Base-by-base conservation (phyloP, 2,113 vertebrate species). In the Edolisoma coerulescens region DNA sequence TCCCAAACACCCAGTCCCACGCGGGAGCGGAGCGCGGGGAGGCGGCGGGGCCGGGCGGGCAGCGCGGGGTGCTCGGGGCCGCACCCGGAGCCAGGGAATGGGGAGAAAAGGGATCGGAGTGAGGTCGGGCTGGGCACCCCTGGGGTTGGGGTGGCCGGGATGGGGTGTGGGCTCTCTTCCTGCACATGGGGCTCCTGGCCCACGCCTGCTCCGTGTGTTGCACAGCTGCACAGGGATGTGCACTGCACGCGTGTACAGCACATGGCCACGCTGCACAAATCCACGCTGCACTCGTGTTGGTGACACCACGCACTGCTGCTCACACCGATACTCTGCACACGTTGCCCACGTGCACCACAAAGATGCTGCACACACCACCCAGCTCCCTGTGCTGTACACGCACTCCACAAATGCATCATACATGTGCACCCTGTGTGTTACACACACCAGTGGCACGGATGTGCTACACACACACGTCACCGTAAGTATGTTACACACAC, bases 261-360 rank as follows among this genome's bases (percentile, higher is more conserved):
- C 61, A 26, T 11, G 14, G 9, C 44, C 13, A 2, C 2, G 3
- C n/a, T 16, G 50, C 59, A 9, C 71, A 35, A 67, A 42, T 14
- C 52, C 83, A 27, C 61, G 0, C 35, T 35, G 83, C 44, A 0
- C 30, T 8, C 1, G 71, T 11, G 30, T 1, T 41, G 61, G 45
- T 52, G 14, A 15, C 37, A 32, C 52, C 56, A 8, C 9, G 22
- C 12, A 1, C 10, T 1, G 73, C 54, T 41, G 74, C 81, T 64
- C 56, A 1, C 64, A 8, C 33, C 35, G 0, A 1, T 1, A 4
- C 5, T 0, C 9, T 4, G 39, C 13, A 4, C 33, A 1, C 0
- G 15, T 12, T 18, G 35, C 49, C 52, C 33, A 1, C 33, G 3
- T 0, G 1, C 11, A 5, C 7, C 57, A 6, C 39, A 11, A 44